These are phyloP conservation scores for Trissolcus brochymenae DNA, from an alignment of 2,888 invertebrate species.

Conservation along the genomic window DNA sequence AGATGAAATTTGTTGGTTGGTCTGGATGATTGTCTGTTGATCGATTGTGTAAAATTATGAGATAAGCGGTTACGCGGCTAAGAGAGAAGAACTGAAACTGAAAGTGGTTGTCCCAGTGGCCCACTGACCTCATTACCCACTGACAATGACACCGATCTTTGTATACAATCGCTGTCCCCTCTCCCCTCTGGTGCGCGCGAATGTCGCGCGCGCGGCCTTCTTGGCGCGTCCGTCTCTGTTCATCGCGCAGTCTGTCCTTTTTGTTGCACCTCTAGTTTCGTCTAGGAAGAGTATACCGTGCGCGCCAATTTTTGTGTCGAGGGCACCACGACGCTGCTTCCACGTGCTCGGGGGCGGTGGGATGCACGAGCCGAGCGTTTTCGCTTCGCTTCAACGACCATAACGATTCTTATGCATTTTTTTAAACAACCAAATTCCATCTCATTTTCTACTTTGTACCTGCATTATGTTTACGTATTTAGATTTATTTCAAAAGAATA, in stretches of 20 bases:
- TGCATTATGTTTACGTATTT: too few relatives aligned
- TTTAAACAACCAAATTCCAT: too few relatives aligned
- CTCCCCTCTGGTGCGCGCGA: conserved; percentile 63
- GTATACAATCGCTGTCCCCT: conserved; percentile 49
- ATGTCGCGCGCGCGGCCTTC: conserved; percentile 68
- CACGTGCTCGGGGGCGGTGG: conserved; percentile 23
- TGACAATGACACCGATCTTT: conserved; percentile 77
- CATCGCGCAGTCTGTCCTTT: conserved; percentile 33
- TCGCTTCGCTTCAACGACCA: background rate
- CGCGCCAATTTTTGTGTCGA: conserved; percentile 22
- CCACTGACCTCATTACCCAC: conserved; percentile 82
- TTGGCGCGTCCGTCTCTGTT: conserved; percentile 67
- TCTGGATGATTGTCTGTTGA: too few relatives aligned
- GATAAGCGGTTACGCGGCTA: conserved; percentile 66
- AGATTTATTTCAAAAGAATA: too few relatives aligned
- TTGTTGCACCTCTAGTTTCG: conserved; percentile 36
- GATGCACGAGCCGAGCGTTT: conserved; percentile 17
- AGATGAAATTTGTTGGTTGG: too few relatives aligned
- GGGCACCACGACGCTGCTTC: conserved; percentile 18
- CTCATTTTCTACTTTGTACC: too few relatives aligned
- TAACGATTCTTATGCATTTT: too few relatives aligned
- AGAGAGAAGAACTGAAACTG: conserved; percentile 74
- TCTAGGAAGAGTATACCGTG: conserved; percentile 29
- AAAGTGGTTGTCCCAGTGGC: conserved; percentile 79
- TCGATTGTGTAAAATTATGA: conserved; percentile 41